phyloP scores from a whole-genome alignment of 1,140 invertebrate genomes.

The Chymomyza costata region DNA sequence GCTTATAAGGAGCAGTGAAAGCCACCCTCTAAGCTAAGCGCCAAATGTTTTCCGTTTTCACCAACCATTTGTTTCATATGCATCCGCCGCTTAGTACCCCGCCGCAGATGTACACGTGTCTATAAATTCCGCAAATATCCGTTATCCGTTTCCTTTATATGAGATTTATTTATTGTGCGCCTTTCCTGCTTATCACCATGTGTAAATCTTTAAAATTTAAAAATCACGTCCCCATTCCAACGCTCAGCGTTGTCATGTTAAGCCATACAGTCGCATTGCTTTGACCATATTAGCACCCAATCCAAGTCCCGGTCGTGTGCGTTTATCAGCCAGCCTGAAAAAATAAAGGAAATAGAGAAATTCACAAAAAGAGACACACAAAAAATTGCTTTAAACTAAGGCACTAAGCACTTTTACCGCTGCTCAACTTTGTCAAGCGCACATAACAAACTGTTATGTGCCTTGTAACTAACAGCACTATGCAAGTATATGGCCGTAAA shows the following conservation, averaged over 20 bases:
- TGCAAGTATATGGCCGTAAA: slow-evolving; percentile 33
- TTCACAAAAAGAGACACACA: not conserved
- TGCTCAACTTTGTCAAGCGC: slow-evolving; percentile 68
- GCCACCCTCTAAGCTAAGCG: slow-evolving; percentile 50
- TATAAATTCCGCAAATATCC: slow-evolving; percentile 69
- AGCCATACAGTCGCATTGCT: slow-evolving; percentile 36
- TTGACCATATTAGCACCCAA: slow-evolving; percentile 71
- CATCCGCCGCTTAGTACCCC: not conserved
- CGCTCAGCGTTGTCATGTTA: slow-evolving; percentile 12
- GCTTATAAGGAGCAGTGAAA: slow-evolving; percentile 21
- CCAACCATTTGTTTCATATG: slow-evolving; percentile 49
- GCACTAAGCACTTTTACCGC: slow-evolving; percentile 65
- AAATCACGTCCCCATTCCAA: slow-evolving; percentile 27
- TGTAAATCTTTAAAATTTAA: slow-evolving; percentile 66
- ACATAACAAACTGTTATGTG: slow-evolving; percentile 70
- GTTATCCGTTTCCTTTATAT: slow-evolving; percentile 66
- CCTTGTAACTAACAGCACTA: slow-evolving; percentile 68
- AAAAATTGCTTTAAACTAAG: slow-evolving; percentile 66
- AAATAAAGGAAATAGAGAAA: not conserved
- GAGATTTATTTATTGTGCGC: slow-evolving; percentile 58
- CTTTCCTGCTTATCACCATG: slow-evolving; percentile 42
- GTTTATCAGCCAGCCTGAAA: slow-evolving; percentile 41
- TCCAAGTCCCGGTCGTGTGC: slow-evolving; percentile 16
- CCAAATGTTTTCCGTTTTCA: slow-evolving; percentile 52
- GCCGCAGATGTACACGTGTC: slow-evolving; percentile 62